A percentile compares a stretch with the other conserved stretches of the same genome.
Conservation (phyloP, 2,888 invertebrate genomes). For the Cephus pulcher region DNA sequence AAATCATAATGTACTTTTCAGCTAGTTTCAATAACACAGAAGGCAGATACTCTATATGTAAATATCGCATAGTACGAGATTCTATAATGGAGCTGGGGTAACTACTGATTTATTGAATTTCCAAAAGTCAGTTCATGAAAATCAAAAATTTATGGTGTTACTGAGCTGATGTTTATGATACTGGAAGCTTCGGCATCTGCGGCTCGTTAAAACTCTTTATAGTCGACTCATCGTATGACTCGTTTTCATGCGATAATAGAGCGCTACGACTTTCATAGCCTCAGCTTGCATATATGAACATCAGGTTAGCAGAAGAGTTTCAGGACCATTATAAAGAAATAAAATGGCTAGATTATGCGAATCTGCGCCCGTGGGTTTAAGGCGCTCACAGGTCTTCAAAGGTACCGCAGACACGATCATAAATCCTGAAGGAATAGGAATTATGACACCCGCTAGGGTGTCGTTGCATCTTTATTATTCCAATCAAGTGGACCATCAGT, state of each 20-base stretch:
- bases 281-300: neutral
- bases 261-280: neutral
- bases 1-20: neutral
- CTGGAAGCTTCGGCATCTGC: neutral
- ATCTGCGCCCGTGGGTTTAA: neutral
- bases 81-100: neutral
- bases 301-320: neutral
- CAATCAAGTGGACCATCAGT: neutral
- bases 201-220: neutral
- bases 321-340: neutral
- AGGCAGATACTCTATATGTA: neutral
- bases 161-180: neutral
- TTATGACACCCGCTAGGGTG: neutral
- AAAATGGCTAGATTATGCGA: neutral
- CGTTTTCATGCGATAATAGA: neutral
- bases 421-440: slow-evolving; percentile 7
- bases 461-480: neutral
- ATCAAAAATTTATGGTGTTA: neutral
- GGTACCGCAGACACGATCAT: neutral
- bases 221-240: neutral
- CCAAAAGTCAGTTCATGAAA: neutral
- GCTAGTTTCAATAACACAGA: neutral
- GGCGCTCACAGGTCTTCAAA: neutral
- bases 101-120: neutral
- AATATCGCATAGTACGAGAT: neutral